These are phyloP conservation scores for Drosophila ochracea DNA, from an alignment of 2,888 invertebrate species.

Conservation along the genomic window DNA sequence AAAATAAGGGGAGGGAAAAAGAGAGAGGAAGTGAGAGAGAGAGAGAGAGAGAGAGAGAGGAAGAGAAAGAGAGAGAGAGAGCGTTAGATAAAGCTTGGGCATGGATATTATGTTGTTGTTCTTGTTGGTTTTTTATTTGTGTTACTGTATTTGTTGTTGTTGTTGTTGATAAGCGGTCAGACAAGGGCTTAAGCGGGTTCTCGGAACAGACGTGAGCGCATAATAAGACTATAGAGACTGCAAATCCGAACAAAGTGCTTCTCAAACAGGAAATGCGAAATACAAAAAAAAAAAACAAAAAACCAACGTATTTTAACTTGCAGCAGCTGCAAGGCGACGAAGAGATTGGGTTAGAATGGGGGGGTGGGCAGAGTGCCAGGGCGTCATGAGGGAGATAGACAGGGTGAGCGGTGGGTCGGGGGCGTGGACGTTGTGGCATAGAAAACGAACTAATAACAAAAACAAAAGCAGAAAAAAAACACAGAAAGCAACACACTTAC, in stretches of 20 bases:
- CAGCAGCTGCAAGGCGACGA: conserved; percentile 8
- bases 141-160: conserved; percentile 24
- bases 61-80: conserved; percentile 31
- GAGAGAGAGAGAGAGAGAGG: conserved; percentile 32
- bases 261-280: conserved; percentile 64
- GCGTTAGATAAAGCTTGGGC: conserved; percentile 72
- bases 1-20: conserved; percentile 9
- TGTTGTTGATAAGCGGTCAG: conserved; percentile 59
- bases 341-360: neutral
- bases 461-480: neutral
- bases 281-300: conserved; percentile 16
- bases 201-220: conserved; percentile 45
- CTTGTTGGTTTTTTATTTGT: conserved; percentile 24
- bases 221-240: conserved; percentile 43
- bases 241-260: conserved; percentile 1
- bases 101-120: conserved; percentile 44
- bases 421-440: neutral
- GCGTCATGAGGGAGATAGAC: neutral
- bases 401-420: neutral
- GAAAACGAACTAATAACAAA: conserved; percentile 43
- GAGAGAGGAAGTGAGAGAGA: conserved; percentile 38
- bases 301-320: conserved; percentile 23
- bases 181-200: conserved; percentile 58
- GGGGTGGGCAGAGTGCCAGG: neutral
- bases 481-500: conserved; percentile 87